A percentile compares a stretch with the other conserved stretches of the same genome.
phyloP scores from a whole-genome alignment of 2,797 vertebrate species.

The Cetoscarus ocellatus region DNA sequence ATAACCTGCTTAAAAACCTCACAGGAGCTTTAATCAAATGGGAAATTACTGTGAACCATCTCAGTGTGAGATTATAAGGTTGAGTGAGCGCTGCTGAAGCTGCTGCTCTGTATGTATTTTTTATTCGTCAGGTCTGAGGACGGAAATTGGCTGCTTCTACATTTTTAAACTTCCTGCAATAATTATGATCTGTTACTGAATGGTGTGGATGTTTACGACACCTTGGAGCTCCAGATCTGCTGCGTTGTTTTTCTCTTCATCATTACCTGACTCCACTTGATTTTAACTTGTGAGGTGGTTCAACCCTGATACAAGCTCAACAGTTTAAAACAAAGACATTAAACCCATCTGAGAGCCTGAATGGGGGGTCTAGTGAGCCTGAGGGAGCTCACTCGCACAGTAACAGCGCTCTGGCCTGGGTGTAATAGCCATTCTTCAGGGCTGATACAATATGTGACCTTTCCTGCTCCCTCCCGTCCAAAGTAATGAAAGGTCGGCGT shows the following conservation, averaged over 20 bases:
- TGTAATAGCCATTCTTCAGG: constrained; percentile 30
- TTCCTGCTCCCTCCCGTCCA: constrained; percentile 33
- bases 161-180: constrained; percentile 8
- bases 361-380: constrained; percentile 5
- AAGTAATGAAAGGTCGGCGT: constrained; percentile 32
- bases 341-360: not conserved
- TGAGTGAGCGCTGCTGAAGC: not conserved
- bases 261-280: not conserved
- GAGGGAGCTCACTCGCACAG: constrained; percentile 26
- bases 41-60: not conserved
- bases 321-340: not conserved
- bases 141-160: not conserved
- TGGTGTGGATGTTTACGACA: not conserved
- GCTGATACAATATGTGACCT: constrained; percentile 49
- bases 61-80: not conserved
- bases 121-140: not conserved
- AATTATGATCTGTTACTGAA: not conserved
- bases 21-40: not conserved
- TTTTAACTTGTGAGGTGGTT: not conserved
- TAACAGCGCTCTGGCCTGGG: constrained; percentile 29
- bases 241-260: not conserved
- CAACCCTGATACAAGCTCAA: not conserved
- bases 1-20: too few relatives aligned
- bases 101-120: constrained; percentile 4
- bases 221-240: constrained; percentile 9